These are phyloP conservation scores for Sprattus sprattus DNA, from an alignment of 2,113 vertebrate genomes.

Conservation along the genomic window DNA sequence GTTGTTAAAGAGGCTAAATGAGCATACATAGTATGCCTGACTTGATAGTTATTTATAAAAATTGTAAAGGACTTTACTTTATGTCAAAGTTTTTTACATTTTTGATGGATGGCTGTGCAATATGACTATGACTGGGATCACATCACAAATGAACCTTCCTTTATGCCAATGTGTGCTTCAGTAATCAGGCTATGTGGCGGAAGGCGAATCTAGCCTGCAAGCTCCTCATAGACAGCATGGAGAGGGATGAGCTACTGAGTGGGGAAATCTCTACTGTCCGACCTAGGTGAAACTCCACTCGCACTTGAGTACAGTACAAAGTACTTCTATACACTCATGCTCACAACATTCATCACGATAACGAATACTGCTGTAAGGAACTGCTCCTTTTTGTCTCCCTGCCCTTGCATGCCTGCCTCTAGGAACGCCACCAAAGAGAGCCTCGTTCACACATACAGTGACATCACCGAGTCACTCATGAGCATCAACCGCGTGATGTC, in stretches of 20 bases:
- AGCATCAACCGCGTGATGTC: slow-evolving; percentile 93
- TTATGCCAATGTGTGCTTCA: slow-evolving; percentile 46
- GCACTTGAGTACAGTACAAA: neutral
- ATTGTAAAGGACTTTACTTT: neutral
- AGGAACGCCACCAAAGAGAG: slow-evolving; percentile 86
- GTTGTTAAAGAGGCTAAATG: neutral
- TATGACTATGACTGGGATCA: neutral
- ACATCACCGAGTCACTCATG: slow-evolving; percentile 91
- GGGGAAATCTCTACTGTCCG: slow-evolving; percentile 69
- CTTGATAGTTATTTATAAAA: neutral
- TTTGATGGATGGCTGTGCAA: neutral
- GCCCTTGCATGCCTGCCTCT: neutral
- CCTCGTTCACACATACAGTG: slow-evolving; percentile 82
- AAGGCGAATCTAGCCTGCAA: slow-evolving; percentile 92
- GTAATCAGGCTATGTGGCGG: slow-evolving; percentile 93
- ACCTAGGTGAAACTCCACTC: slow-evolving; percentile 71
- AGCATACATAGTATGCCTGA: neutral
- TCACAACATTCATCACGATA: neutral
- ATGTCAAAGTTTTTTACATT: no score
- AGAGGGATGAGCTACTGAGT: slow-evolving; percentile 85
- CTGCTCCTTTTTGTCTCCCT: neutral
- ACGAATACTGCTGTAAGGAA: neutral
- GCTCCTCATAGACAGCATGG: slow-evolving; percentile 85
- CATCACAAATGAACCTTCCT: neutral
- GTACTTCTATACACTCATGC: no score